Base-by-base conservation (phyloP, 1,140 invertebrate genomes). In the Tyrophagus putrescentiae region DNA sequence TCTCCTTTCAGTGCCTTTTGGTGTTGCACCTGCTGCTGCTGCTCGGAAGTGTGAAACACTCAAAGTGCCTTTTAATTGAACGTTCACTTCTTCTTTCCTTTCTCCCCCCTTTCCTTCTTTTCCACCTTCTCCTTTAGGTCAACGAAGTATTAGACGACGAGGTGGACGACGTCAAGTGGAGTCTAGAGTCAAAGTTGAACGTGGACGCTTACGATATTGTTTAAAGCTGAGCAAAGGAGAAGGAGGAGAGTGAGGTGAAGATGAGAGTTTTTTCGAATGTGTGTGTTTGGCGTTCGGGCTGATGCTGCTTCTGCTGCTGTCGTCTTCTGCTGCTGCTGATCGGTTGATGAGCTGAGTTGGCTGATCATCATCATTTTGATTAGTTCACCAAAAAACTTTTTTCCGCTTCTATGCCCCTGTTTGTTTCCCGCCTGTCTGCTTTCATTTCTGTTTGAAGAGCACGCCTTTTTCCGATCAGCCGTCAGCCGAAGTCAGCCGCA, bases 111-210 rank as follows among this genome's bases (percentile, higher is more conserved):
- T 1, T n/a, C 29, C 18, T 57, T 23, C 21, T 39, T 1, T 57
- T 41, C 21, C 36, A 3, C 18, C 16, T 9, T 9, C 9, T 11
- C 11, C 9, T 41, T 34, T n/a, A 57, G 56, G 44, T 57, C 56
- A 57, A 34, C 27, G 56, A 57, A 57, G 56, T 57, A 54, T n/a
- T 57, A 42, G 56, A 57, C 44, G 56, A 57, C 44, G 56, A 57
- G n/a, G 23, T 34, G 11, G 56, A 57, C 6, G 56, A 57, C n/a
- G 31, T 57, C n/a, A 57, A 57, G 44, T 57, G 56, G 56, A 41
- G 16, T 57, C 18, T 57, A 11, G 56, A 57, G 44, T 57, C 56
- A 3, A 57, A 41, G 31, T 41, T 57, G 32, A 39, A 39, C 18
- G 56, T 57, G 13, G 56, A 57, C 11, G 44, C 39, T 41, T 57